phyloP scores from a whole-genome alignment of 1,140 invertebrate genomes.

The Watersipora subatra region DNA sequence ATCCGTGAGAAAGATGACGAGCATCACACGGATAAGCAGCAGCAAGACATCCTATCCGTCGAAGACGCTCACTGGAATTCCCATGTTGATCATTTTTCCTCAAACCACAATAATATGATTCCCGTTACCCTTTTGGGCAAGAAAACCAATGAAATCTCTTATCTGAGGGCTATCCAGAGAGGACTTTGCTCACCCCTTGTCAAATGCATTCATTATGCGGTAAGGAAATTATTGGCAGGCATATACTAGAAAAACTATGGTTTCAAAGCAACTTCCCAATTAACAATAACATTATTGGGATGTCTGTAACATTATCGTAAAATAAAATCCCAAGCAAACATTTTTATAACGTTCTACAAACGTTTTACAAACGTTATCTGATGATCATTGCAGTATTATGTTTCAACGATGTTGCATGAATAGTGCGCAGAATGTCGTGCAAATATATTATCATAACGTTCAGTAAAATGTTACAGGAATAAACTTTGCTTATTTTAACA shows the following conservation, averaged over 20 bases:
- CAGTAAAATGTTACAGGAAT: too few relatives aligned
- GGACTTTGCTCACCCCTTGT: constrained; percentile 19
- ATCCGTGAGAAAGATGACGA: constrained; percentile 11
- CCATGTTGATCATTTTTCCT: not conserved
- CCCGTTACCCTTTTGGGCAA: not conserved
- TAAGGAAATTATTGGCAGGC: constrained; percentile 13
- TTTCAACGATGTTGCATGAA: too few relatives aligned
- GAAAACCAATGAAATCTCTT: not conserved
- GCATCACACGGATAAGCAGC: not conserved
- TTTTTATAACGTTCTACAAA: too few relatives aligned
- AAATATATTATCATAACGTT: too few relatives aligned
- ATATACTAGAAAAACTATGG: not conserved
- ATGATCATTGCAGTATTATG: too few relatives aligned
- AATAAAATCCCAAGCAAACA: too few relatives aligned
- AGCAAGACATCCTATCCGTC: not conserved
- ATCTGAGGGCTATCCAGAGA: not conserved
- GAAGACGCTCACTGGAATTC: not conserved
- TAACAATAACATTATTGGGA: too few relatives aligned
- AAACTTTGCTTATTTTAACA: too few relatives aligned
- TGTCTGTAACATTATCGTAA: too few relatives aligned
- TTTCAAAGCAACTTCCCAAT: too few relatives aligned
- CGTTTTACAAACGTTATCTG: too few relatives aligned
- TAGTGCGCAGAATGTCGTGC: too few relatives aligned
- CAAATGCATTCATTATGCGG: constrained; percentile 25
- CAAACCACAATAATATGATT: not conserved